phyloP scores from a whole-genome alignment of 2,888 invertebrate species.

The Acronicta aceris region DNA sequence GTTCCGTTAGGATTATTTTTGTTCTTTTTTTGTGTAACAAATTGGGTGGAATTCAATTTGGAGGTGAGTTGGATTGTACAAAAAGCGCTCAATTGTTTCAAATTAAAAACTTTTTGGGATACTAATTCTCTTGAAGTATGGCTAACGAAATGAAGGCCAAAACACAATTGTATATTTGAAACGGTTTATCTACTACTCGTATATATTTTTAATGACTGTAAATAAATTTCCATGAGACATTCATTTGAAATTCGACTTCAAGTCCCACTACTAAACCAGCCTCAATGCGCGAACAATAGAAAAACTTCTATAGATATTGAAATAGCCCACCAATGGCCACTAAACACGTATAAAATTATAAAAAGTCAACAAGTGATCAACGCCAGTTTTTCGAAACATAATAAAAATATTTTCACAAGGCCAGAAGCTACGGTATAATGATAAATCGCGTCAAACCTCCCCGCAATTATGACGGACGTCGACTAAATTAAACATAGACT shows the following conservation, averaged over 20 bases:
- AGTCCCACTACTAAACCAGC: no score
- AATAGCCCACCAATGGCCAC: slow-evolving; percentile 3
- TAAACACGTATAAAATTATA: slow-evolving; percentile 8
- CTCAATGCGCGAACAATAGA: background rate
- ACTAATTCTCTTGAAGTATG: slow-evolving; percentile 38
- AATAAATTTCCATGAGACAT: background rate
- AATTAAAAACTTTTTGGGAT: slow-evolving; percentile 62
- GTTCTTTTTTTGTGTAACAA: slow-evolving; percentile 81
- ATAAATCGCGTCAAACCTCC: slow-evolving; percentile 73
- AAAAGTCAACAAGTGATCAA: slow-evolving; percentile 18
- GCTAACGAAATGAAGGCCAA: slow-evolving; percentile 27
- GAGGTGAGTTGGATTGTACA: slow-evolving; percentile 71
- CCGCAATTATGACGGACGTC: slow-evolving; percentile 77
- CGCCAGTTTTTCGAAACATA: slow-evolving; percentile 36
- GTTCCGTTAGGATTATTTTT: slow-evolving; percentile 84
- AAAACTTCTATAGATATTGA: background rate
- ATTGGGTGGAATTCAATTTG: slow-evolving; percentile 79
- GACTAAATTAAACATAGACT: slow-evolving; percentile 80
- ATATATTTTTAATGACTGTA: background rate
- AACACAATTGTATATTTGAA: slow-evolving; percentile 13
- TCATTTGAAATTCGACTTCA: background rate
- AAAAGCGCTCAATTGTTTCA: slow-evolving; percentile 66
- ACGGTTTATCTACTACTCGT: background rate
- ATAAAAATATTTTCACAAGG: slow-evolving; percentile 48
- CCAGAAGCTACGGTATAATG: slow-evolving; percentile 49